A percentile compares a stretch with the other conserved stretches of the same genome.
These are phyloP conservation scores for Stercorarius parasiticus DNA, from an alignment of 2,113 vertebrate species.

Conservation along the genomic window DNA sequence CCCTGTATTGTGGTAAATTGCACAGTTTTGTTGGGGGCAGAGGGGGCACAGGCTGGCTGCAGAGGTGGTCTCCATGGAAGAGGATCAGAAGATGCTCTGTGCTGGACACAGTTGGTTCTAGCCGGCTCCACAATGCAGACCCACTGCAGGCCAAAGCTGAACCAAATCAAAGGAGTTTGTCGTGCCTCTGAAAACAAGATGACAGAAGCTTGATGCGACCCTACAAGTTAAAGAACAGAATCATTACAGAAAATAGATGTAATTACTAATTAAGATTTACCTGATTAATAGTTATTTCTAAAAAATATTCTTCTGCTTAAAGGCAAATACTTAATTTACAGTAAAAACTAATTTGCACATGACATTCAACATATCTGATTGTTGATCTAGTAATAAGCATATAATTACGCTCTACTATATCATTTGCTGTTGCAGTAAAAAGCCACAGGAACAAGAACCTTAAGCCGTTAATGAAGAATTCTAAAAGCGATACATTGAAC, in stretches of 20 bases:
- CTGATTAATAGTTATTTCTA: neutral
- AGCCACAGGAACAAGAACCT: neutral
- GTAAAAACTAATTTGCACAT: neutral
- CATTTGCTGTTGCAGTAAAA: neutral
- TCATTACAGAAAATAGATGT: neutral
- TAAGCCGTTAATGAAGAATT: neutral
- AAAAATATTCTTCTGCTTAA: neutral
- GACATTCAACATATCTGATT: neutral
- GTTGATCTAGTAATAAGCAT: neutral
- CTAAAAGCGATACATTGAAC: neutral
- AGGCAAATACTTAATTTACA: neutral
- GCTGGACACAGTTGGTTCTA: neutral
- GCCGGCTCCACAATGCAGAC: rapidly evolving
- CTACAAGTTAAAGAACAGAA: neutral
- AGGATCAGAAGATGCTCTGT: neutral
- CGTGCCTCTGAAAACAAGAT: neutral
- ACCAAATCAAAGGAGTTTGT: neutral
- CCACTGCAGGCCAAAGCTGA: rapidly evolving
- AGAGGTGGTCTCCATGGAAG: neutral
- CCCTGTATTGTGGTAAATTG: neutral
- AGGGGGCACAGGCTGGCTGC: neutral
- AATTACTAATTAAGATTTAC: neutral
- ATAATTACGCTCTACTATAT: neutral
- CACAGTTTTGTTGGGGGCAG: neutral
- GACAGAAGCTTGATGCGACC: neutral